Evolutionary conservation across 2,797 vertebrate genomes (phyloP).

Genomic region (Oreonectes daqikongensis): DNA sequence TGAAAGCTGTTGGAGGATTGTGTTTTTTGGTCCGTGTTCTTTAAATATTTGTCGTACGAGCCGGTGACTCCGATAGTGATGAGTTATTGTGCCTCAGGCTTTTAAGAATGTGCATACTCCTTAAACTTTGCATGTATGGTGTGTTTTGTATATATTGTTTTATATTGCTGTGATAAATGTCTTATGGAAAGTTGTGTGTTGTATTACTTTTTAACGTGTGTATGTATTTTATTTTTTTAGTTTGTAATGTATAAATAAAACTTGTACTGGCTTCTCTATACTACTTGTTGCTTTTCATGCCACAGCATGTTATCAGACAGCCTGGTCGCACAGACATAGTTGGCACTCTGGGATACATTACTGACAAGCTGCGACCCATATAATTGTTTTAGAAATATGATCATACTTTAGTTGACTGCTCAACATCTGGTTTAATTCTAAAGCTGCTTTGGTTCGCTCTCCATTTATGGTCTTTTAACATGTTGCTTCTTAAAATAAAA

Average conservation of each 20-base stretch:
- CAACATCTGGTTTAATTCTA: slow-evolving; percentile 32
- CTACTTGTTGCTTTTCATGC: slow-evolving; percentile 8
- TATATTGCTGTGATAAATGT: neutral
- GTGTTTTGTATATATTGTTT: neutral
- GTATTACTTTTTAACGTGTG: neutral
- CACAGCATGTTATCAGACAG: slow-evolving; percentile 26
- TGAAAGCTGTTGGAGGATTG: neutral
- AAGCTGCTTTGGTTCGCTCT: slow-evolving; percentile 3
- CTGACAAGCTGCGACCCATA: slow-evolving; percentile 23
- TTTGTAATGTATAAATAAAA: neutral
- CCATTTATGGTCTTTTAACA: slow-evolving; percentile 9
- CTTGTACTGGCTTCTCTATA: neutral
- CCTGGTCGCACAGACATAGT: slow-evolving; percentile 9
- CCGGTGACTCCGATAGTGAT: neutral
- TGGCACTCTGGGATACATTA: slow-evolving; percentile 18
- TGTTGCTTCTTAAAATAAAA: slow-evolving; percentile 24
- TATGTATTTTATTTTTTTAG: neutral
- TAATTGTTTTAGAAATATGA: slow-evolving; percentile 17
- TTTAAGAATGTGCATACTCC: neutral
- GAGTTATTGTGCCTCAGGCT: neutral
- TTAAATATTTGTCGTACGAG: neutral
- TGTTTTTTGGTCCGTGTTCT: neutral
- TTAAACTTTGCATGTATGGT: neutral
- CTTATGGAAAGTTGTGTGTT: neutral
- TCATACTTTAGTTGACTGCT: slow-evolving; percentile 16